Conservation (phyloP, 2,797 vertebrate species). For the Distichodus sexfasciatus region DNA sequence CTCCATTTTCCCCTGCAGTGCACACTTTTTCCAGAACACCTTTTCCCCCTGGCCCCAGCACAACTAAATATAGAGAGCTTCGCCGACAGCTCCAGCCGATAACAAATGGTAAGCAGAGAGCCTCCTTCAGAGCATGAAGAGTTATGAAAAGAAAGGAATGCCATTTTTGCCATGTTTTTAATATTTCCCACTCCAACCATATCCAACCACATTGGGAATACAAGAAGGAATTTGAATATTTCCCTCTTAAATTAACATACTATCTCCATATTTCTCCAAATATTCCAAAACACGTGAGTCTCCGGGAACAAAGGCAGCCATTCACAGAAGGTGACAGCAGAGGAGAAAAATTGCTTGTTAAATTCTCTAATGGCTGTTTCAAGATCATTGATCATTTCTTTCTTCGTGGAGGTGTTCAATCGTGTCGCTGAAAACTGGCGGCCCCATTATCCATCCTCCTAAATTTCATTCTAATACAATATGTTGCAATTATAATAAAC, state of each 20-base stretch:
- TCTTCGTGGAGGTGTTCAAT: no score
- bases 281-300: background rate
- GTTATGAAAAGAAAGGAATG: conserved; percentile 21
- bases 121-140: conserved; percentile 44
- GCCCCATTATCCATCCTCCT: no score
- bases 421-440: no score
- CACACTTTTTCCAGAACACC: conserved; percentile 68
- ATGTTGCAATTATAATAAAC: no score
- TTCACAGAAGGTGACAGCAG: no score
- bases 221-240: background rate
- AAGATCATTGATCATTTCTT: no score
- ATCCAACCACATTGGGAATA: background rate
- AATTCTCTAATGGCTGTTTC: no score
- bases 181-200: conserved; percentile 19
- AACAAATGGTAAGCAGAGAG: conserved; percentile 66
- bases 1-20: conserved; percentile 51
- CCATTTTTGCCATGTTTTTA: no score
- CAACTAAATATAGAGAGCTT: conserved; percentile 73
- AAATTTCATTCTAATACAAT: no score
- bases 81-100: conserved; percentile 66
- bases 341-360: no score
- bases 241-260: conserved; percentile 2
- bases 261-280: background rate
- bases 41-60: conserved; percentile 59
- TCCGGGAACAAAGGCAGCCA: background rate